phyloP scores from a whole-genome alignment of 2,113 vertebrate genomes.

The Microtus montanus region DNA sequence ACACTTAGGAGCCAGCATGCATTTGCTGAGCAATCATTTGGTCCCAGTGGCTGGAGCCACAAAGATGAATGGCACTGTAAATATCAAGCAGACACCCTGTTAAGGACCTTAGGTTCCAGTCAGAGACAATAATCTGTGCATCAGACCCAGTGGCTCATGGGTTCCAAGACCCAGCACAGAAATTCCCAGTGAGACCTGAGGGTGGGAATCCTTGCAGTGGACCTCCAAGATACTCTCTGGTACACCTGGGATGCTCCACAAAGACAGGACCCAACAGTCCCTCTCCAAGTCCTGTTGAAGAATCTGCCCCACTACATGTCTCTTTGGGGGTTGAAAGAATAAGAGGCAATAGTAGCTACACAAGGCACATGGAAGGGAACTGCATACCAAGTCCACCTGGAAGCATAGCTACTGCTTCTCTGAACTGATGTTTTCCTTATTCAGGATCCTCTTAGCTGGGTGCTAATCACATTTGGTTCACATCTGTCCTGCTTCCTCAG shows the following conservation, averaged over 20 bases:
- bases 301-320: background rate
- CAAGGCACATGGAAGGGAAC: background rate
- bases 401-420: background rate
- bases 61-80: background rate
- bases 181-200: background rate
- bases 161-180: background rate
- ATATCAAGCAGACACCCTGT: background rate
- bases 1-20: background rate
- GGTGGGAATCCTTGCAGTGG: background rate
- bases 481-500: background rate
- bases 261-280: background rate
- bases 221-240: background rate
- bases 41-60: background rate
- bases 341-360: rapidly evolving
- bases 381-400: rapidly evolving
- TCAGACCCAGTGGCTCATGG: background rate
- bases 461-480: background rate
- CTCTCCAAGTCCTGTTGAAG: background rate
- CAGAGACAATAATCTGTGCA: background rate
- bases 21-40: background rate
- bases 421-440: background rate
- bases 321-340: background rate
- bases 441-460: background rate
- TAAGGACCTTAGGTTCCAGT: background rate
- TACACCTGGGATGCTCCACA: background rate